These are phyloP conservation scores for Malthinus seriepunctatus DNA, from an alignment of 2,888 invertebrate species.

Conservation along the genomic window DNA sequence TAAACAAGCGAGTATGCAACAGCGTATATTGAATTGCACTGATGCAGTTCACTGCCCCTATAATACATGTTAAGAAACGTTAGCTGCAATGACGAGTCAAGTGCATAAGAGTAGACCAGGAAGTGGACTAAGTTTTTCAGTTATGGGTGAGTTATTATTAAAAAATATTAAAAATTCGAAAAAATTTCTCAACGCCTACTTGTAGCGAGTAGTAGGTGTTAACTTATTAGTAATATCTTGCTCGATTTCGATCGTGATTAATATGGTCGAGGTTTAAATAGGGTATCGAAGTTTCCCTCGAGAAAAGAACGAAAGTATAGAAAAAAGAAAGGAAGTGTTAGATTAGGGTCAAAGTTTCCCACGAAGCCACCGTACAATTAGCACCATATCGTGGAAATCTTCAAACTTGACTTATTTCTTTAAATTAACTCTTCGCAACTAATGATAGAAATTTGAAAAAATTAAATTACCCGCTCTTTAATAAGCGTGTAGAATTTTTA, in stretches of 20 bases:
- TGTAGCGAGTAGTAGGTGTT: too few species aligned
- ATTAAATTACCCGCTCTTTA: too few species aligned
- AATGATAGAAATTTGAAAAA: too few species aligned
- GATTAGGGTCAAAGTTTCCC: conserved; percentile 6
- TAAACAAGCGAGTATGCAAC: conserved; percentile 1
- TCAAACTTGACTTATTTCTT: conserved; percentile 1
- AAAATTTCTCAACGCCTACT: not conserved
- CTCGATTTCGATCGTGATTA: not conserved
- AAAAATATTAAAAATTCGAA: not conserved
- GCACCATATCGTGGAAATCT: not conserved
- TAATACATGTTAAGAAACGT: conserved; percentile 22
- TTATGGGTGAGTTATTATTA: conserved; percentile 51
- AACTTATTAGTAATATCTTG: too few species aligned
- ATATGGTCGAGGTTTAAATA: not conserved
- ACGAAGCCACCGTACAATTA: conserved; percentile 4
- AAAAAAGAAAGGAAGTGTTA: conserved; percentile 6
- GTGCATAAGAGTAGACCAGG: conserved; percentile 49
- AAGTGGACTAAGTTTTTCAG: conserved; percentile 55
- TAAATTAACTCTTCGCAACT: not conserved
- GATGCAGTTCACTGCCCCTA: conserved; percentile 29
- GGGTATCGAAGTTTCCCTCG: not conserved
- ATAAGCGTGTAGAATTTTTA: too few species aligned
- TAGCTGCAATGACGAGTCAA: conserved; percentile 38
- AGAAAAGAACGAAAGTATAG: not conserved
- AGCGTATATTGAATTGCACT: conserved; percentile 10